Base-by-base conservation (phyloP, 2,113 vertebrate genomes). In the Bubo bubo region DNA sequence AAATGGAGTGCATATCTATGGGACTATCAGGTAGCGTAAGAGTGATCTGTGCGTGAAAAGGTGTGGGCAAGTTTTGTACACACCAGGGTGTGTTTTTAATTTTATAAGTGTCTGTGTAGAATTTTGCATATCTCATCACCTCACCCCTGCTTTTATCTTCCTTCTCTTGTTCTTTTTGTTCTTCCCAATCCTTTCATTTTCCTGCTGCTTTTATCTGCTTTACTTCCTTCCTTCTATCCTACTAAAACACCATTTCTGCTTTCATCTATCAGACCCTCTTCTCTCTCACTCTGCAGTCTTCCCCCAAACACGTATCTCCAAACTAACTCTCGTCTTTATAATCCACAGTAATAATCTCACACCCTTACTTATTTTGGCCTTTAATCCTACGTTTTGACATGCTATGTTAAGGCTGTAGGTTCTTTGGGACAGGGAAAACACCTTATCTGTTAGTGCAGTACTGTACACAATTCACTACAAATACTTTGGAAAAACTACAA, bases 81-180 rank as follows among this genome's bases (percentile, higher is more conserved):
- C 90, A 97, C 32, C 47, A 95, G 94, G 88, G 94, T 80, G 90
- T 95, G 95, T 71, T 94, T 94, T 95, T 90, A 90, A 88, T 97
- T 95, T 95, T 96, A 24, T 76, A 90, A 68, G 67, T 94, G 74
- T 95, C 88, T 97, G 62, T 88, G 70, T 62, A 85, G 84, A 94
- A 79, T 95, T 97, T 95, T 96, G 81, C 94, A 58, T 94, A 97
- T 95, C 93, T 97, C 70, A 81, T 93, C 83, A 89, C 88, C 86
- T 97, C 89, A 5, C 84, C 91, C 56, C 45, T 73, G 22, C 84
- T 97, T 97, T 97, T 95, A 97, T 97, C 94, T 94, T 93, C 49
- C 76, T 91, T 95, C 56, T 85, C 52, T 35, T 82, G 34, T 68
- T 74, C 82, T 82, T 94, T 96, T 87, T 94, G 56, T 88, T 97